Conservation (phyloP, 35 echinoderm and acorn worm genomes). For the Diadema setosum region DNA sequence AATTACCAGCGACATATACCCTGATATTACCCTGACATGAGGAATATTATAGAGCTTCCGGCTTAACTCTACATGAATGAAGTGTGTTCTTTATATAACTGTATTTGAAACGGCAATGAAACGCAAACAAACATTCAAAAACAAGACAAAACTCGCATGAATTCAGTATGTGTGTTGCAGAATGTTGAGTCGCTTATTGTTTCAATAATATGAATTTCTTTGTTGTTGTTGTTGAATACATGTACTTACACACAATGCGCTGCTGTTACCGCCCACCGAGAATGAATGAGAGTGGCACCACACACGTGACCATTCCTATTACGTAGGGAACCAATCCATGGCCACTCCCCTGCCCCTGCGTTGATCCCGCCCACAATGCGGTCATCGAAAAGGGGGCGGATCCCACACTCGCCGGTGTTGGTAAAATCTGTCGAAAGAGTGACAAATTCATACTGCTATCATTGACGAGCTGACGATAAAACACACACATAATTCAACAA, state of each 20-base stretch:
- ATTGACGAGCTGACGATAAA: too few species aligned
- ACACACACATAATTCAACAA: too few species aligned
- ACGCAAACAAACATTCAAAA: background rate
- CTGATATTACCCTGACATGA: too few species aligned
- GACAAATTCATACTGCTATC: too few species aligned
- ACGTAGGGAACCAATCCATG: conserved; percentile 63
- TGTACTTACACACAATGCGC: conserved; percentile 77
- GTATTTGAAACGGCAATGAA: background rate
- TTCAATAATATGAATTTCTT: background rate
- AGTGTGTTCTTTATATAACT: background rate
- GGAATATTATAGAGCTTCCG: too few species aligned
- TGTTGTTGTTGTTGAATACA: background rate
- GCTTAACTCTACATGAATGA: background rate
- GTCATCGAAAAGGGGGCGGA: background rate
- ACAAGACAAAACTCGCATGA: background rate
- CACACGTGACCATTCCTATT: background rate
- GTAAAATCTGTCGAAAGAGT: background rate
- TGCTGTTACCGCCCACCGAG: conserved; percentile 71
- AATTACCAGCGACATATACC: too few species aligned
- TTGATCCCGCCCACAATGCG: conserved; percentile 48
- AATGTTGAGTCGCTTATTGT: background rate
- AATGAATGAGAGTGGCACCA: conserved; percentile 51
- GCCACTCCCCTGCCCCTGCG: conserved; percentile 36
- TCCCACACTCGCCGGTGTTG: conserved; percentile 3
- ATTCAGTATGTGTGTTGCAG: background rate